These are phyloP conservation scores for Ariolimax columbianus DNA, from an alignment of 2,888 invertebrate genomes.

Conservation along the genomic window DNA sequence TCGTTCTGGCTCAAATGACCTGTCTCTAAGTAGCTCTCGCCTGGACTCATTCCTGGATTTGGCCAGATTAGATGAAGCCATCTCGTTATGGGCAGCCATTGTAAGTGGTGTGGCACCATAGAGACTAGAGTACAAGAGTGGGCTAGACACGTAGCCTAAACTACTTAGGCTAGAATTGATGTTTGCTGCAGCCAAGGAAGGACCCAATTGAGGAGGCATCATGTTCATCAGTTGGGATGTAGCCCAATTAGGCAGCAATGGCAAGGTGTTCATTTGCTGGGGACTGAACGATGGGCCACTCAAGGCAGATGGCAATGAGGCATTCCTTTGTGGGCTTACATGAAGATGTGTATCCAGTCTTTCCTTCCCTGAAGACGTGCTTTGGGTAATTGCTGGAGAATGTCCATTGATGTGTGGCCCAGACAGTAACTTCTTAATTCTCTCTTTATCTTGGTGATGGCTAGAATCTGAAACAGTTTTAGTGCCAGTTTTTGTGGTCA, in stretches of 20 bases:
- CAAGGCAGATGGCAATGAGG: not conserved
- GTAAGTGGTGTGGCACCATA: slow-evolving; percentile 28
- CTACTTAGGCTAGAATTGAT: slow-evolving; percentile 4
- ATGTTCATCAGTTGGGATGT: slow-evolving; percentile 36
- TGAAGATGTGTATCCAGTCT: not conserved
- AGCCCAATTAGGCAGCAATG: slow-evolving; percentile 37
- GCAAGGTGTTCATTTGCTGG: not conserved
- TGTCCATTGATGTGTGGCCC: not conserved
- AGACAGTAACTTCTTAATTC: not conserved
- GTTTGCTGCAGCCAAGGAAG: slow-evolving; percentile 15
- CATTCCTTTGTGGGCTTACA: not conserved
- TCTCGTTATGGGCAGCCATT: not conserved
- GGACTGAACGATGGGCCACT: not conserved
- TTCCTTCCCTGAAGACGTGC: not conserved
- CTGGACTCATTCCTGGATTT: slow-evolving; percentile 37
- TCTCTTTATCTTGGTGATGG: not conserved
- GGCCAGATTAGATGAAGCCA: slow-evolving; percentile 3
- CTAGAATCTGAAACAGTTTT: not conserved
- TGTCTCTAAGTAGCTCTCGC: slow-evolving; percentile 37
- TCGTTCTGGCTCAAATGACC: slow-evolving; percentile 38
- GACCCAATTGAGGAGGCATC: slow-evolving; percentile 32
- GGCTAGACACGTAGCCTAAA: slow-evolving; percentile 44
- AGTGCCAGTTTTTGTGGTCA: not conserved
- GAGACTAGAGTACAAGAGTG: slow-evolving; percentile 53
- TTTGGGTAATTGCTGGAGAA: not conserved